These are phyloP conservation scores for Sweltsa coloradensis DNA, from an alignment of 1,140 invertebrate species.

Conservation along the genomic window DNA sequence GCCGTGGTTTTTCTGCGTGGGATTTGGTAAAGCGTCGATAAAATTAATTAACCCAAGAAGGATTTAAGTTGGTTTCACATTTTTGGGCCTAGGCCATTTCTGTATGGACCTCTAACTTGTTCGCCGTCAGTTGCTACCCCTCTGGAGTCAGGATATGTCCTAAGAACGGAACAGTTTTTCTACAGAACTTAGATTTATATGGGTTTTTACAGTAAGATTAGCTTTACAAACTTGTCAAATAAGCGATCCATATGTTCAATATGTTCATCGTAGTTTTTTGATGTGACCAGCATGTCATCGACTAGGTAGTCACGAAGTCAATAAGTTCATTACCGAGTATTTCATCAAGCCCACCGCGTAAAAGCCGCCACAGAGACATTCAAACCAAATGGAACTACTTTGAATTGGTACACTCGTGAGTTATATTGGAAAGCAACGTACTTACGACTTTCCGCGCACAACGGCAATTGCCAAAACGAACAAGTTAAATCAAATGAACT, in stretches of 20 bases:
- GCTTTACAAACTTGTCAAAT: conserved; percentile 23
- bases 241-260: conserved; percentile 10
- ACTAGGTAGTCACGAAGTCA: conserved; percentile 5
- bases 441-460: conserved; percentile 19
- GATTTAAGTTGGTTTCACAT: conserved; percentile 24
- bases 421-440: conserved; percentile 22
- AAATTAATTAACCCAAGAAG: conserved; percentile 32
- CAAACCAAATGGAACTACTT: background rate
- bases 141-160: too few relatives aligned
- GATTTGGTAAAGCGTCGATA: conserved; percentile 27
- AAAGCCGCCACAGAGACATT: background rate
- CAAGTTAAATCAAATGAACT: conserved; percentile 26
- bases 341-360: background rate
- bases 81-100: conserved; percentile 21
- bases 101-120: conserved; percentile 16
- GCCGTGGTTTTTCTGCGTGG: conserved; percentile 16
- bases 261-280: conserved; percentile 13
- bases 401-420: background rate
- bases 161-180: conserved; percentile 19
- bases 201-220: conserved; percentile 32
- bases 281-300: conserved; percentile 15
- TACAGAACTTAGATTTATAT: conserved; percentile 21
- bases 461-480: conserved; percentile 31
- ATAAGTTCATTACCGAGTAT: background rate
- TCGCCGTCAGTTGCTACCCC: conserved; percentile 18